Base-by-base conservation (phyloP, 2,113 vertebrate genomes). In the Cyrtonyx montezumae region DNA sequence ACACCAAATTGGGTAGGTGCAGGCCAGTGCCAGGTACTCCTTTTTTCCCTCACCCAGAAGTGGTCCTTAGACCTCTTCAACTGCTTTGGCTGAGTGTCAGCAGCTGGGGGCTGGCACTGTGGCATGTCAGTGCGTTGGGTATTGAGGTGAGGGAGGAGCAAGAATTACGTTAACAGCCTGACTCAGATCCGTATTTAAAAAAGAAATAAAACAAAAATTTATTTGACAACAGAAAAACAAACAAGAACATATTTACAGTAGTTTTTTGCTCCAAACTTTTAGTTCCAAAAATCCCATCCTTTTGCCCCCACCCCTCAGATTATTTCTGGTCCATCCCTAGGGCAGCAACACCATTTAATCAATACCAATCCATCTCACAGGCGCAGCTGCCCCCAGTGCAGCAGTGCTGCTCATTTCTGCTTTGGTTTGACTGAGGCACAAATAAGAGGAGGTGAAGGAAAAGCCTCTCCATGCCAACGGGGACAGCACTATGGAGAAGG, bases 191-290 rank as follows among this genome's bases (percentile, higher is more conserved):
- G 0, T 20, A 21, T 40, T 90, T 40, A 2, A 69, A 86, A 78
- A 93, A 79, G 59, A 65, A 53, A 53, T 68, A 91, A 91, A 84
- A 77, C 79, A 78, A 75, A 92, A 56, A 79, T 97, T 96, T 96
- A 97, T 96, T 97, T 93, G 79, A 90, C 95, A 94, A 90, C 49
- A 79, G 79, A 78, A 93, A 86, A 94, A 74, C 65, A 79, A 95
- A 84, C 48, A 62, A 62, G 51, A 94, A 88, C 2, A 23, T 97
- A 97, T 96, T 96, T 97, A 97, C 97, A 97, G 96, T 95, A 97
- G 96, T 76, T 88, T 76, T 85, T 90, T 88, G 91, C 94, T 93
- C 91, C n/a, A 2, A 94, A 73, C 46, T 87, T 37, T 88, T 79
- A 12, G 58, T 45, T 71, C 91, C 67, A 73, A 34, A 34, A 53